Base-by-base conservation (phyloP, 2,797 vertebrate species). In the Cuculus canorus region DNA sequence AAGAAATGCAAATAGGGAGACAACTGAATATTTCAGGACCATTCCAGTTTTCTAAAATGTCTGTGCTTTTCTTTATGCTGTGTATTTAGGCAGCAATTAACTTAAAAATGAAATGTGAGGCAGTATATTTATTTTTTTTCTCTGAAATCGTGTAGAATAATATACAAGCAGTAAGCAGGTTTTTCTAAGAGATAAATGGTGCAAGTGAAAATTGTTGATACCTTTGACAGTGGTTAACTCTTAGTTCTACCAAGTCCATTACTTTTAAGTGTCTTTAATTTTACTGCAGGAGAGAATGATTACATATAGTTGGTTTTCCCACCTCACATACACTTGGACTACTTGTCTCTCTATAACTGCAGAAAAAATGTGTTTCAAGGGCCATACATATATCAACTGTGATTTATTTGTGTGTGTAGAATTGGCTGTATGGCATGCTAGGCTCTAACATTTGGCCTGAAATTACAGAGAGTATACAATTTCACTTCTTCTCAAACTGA, bases 11-110 rank as follows among this genome's bases (percentile, higher is more conserved):
- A 90, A 88, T 88, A 65, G 75, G 59, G 39, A 83, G 30, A 24
- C 61, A 92, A 54, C 45, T 71, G 60, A 93, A 39, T 77, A 57
- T 88, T 96, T 95, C n/a, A 39, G 17, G 86, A 65, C 28, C 13
- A 37, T 82, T 88, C 13, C 32, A 57, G 17, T 80, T 93, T 60
- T 89, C 27, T 54, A 35, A 72, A 70, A 82, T 82, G 52, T 35
- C 66, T 60, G 10, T 93, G 56, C 73, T 90, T 90, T 90, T 82
- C 48, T 94, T 85, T 86, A 37, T 69, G 30, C 43, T 70, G 19
- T 47, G 23, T 72, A 76, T 83, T 94, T 96, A 60, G 90, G 73
- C 83, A 91, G 68, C 86, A 92, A 68, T 93, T 96, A 95, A 86
- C 77, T 95, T 17, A 75, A 83, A 89, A 83, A 86, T 90, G 73